A percentile compares a stretch with the other conserved stretches of the same genome.
Conservation (phyloP, 1,140 invertebrate species). For the Battus philenor region DNA sequence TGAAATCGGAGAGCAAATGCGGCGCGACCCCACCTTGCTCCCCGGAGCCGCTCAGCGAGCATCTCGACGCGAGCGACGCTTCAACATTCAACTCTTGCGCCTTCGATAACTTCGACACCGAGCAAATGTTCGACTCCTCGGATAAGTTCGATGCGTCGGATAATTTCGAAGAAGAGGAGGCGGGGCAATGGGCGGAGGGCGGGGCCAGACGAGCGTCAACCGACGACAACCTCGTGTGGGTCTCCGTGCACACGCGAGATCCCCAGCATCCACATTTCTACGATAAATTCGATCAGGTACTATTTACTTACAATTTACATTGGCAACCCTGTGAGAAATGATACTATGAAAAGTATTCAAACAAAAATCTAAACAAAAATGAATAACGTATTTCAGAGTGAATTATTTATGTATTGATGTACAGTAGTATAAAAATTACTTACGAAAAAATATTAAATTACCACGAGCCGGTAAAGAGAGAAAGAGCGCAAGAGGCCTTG, state of each 20-base stretch:
- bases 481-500: too few species aligned
- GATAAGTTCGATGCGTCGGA: background rate
- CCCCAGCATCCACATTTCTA: conserved; percentile 49
- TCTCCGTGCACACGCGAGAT: conserved; percentile 72
- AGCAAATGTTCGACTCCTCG: background rate
- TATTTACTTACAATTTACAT: too few species aligned
- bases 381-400: too few species aligned
- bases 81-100: background rate
- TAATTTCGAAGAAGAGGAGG: conserved; percentile 16
- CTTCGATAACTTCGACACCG: background rate
- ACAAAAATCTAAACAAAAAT: too few species aligned
- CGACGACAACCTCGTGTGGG: conserved; percentile 77
- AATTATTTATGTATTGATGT: too few species aligned
- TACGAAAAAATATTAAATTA: too few species aligned
- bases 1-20: conserved; percentile 40
- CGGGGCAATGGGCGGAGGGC: conserved; percentile 29
- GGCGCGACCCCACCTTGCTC: conserved; percentile 51
- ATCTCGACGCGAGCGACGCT: background rate
- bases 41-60: conserved; percentile 22
- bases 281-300: conserved; percentile 52
- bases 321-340: too few species aligned
- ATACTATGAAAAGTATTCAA: too few species aligned
- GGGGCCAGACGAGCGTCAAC: conserved; percentile 23
- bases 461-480: too few species aligned
- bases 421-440: too few species aligned